Evolutionary conservation across 37 sponge, comb jelly and placozoan genomes (phyloP), one percentile per base, ranked within the genome.

Genomic region (Amphimedon queenslandica): DNA sequence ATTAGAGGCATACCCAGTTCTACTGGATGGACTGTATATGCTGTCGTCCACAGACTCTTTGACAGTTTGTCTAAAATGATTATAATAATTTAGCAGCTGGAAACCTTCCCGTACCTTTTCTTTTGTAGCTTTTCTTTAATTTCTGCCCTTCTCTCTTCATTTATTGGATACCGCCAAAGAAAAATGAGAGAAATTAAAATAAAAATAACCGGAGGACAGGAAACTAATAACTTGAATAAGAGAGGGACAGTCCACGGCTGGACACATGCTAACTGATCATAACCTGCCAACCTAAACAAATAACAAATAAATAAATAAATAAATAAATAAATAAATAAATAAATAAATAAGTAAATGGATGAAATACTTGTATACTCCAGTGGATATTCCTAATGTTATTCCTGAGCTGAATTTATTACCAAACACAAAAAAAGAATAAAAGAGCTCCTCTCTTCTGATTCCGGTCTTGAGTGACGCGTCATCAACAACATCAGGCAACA

Each of bases 401-500:
- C 96, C 96, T 47, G 79, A 67, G 21, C 85, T 85, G 76, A 95
- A 87, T 61, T 95, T 95, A 35, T 56, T 81, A 0, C 78, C 87
- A 64, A 95, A 95, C 40, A 95, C 96, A 77, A 91, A 95, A 78
- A 85, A 95, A 0, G 92, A 81, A 72, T 88, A 95, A 55, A 90
- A 95, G 34, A 95, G 72, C 64, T 91, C 92, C 36, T 95, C 96
- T 51, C 88, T 76, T 31, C 96, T 53, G 0, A 84, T 80, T 35
- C 82, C 88, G 30, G 40, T 60, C 11, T 66, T 40, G 0, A 90
- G 35, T 5, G 34, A 25, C 0, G 89, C 92, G 20, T 77, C 66
- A 37, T 95, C 96, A 0, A 91, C 53, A 31, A 90, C 96, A 90
- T 95, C 96, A 11, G 96, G 96, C 24, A 95, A 70, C 96, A 95